Base-by-base conservation (phyloP, 2,888 invertebrate genomes). In the Tribolium freemani region DNA sequence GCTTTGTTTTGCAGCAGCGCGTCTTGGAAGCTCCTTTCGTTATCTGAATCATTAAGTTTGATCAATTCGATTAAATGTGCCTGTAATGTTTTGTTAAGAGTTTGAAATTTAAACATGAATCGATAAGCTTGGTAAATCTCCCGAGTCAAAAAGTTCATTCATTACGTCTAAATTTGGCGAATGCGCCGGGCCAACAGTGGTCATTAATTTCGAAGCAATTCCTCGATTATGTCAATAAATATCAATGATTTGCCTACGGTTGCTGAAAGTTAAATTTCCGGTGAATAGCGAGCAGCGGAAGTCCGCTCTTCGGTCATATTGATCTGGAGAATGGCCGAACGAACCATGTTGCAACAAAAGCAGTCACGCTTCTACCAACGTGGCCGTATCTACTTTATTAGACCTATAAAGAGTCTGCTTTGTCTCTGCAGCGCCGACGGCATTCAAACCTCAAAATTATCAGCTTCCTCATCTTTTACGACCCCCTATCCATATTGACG, bases 301-400 rank as follows among this genome's bases (percentile, higher is more conserved):
- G 75, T 75, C 71, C 74, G 74, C 69, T 76, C 73, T 71, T 76
- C 69, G 75, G 69, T 68, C 71, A 73, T 75, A 76, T 76, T 73
- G 76, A 75, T 76, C 76, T 70, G 50, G 57, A 68, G 75, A 71
- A 73, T 68, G 67, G 69, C 69, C 58, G 71, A 71, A 69, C 70
- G 64, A 57, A 57, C 48, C 72, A 75, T 48, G 73, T 72, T 75
- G 67, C 74, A 76, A 76, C 76, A 76, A 72, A 76, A 72, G 74
- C 74, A 74, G 74, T 76, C 74, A 76, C 76, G 76, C 76, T 72
- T 76, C 72, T 63, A 72, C 67, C 72, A 75, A 70, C 69, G 73
- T 61, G 73, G 70, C 70, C 70, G 76, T 75, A 74, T 77, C 74
- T 74, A 74, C 74, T 77, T 75, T 77, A 77, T 77, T 77, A 75